Evolutionary conservation across 1,140 invertebrate species (phyloP).

Genomic region (Diploscapter pachys): DNA sequence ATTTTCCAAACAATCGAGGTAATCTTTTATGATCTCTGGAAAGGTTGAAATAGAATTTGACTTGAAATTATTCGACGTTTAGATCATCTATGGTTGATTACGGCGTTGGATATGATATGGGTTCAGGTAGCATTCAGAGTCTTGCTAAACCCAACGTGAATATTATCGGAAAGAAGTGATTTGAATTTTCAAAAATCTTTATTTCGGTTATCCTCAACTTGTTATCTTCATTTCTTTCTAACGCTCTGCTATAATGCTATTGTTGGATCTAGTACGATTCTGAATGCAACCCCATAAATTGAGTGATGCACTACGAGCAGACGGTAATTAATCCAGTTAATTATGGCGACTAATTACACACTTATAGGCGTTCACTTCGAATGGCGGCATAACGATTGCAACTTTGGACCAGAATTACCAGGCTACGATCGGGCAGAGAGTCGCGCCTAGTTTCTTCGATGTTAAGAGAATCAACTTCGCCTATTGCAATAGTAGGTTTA

Average conservation of each 20-base stretch:
- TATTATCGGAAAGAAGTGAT: no score
- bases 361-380: slow-evolving; percentile 20
- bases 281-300: no score
- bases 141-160: no score
- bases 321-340: not conserved
- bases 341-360: no score
- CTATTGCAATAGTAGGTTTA: slow-evolving; percentile 30
- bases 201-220: no score
- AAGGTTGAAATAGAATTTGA: not conserved
- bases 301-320: slow-evolving; percentile 28
- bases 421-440: slow-evolving; percentile 32
- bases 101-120: slow-evolving; percentile 30
- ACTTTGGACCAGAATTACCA: slow-evolving; percentile 31
- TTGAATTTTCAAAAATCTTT: no score
- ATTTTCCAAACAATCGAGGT: slow-evolving; percentile 22
- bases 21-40: not conserved
- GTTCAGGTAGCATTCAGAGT: not conserved
- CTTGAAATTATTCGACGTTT: no score
- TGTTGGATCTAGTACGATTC: no score
- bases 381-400: slow-evolving; percentile 16
- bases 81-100: slow-evolving; percentile 25
- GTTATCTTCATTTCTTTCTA: no score
- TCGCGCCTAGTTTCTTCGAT: slow-evolving; percentile 27
- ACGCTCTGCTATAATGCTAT: no score
- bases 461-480: slow-evolving; percentile 36